phyloP scores from a whole-genome alignment of 2,797 vertebrate species.

The Heteromormyrus szaboi region DNA sequence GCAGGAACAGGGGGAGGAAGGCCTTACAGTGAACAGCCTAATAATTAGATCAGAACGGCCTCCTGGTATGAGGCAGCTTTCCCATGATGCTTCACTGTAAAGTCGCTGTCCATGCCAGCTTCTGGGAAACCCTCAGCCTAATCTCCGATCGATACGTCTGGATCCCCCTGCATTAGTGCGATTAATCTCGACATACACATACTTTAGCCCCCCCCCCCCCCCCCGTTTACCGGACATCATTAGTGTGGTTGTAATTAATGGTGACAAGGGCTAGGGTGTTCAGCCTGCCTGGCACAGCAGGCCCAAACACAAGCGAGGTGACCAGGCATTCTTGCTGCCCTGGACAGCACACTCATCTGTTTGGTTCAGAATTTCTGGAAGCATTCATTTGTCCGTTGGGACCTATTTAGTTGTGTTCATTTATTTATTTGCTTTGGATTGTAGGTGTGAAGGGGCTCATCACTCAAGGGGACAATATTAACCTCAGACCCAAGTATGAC shows the following conservation, averaged over 20 bases:
- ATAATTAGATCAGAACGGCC: slow-evolving; percentile 18
- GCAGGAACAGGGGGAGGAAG: background rate
- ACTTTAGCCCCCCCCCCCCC: background rate
- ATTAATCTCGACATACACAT: slow-evolving; percentile 34
- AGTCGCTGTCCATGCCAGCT: background rate
- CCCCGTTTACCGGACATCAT: background rate
- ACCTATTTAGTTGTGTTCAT: background rate
- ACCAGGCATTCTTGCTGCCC: background rate
- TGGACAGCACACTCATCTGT: background rate
- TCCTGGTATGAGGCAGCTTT: background rate
- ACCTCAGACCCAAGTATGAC: background rate
- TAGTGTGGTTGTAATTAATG: slow-evolving; percentile 16
- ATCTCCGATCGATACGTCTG: slow-evolving; percentile 31
- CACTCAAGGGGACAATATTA: background rate
- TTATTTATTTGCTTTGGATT: background rate
- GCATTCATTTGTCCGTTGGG: background rate
- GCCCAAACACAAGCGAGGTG: background rate
- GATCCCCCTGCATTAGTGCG: slow-evolving; percentile 33
- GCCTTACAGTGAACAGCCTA: background rate
- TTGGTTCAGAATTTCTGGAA: background rate
- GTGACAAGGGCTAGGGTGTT: background rate
- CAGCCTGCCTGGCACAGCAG: background rate
- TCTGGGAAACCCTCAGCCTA: slow-evolving; percentile 27
- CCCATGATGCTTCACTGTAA: slow-evolving; percentile 25
- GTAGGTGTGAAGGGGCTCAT: background rate